These are phyloP conservation scores for Eunapius fragilis DNA, from an alignment of 37 sponge, comb jelly and placozoan species.

Conservation along the genomic window DNA sequence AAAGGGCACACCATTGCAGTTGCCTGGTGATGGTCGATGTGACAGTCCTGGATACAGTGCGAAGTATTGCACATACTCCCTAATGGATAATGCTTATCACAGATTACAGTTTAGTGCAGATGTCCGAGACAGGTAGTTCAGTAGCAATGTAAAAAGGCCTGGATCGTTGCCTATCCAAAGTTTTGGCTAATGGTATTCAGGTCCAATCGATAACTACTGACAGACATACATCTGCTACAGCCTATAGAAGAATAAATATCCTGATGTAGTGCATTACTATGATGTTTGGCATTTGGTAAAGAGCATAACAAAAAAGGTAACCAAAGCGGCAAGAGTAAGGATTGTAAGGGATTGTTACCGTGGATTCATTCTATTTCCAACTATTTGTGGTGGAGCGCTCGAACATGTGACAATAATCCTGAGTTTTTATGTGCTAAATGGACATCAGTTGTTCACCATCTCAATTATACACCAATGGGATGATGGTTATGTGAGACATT, in stretches of 20 bases:
- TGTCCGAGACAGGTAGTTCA: slow-evolving; percentile 27
- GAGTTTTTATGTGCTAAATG: slow-evolving; percentile 23
- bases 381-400: not conserved
- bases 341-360: not conserved
- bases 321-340: not conserved
- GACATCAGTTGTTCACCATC: slow-evolving; percentile 30
- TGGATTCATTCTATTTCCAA: not conserved
- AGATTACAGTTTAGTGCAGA: slow-evolving; percentile 19
- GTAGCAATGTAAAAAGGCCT: slow-evolving; percentile 41
- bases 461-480: not conserved
- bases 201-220: slow-evolving; percentile 9
- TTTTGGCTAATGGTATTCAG: not conserved
- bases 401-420: not conserved
- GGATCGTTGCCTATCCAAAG: slow-evolving; percentile 2
- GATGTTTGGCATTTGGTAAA: slow-evolving; percentile 55
- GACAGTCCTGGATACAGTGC: slow-evolving; percentile 6
- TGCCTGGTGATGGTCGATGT: slow-evolving; percentile 16
- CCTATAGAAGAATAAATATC: slow-evolving; percentile 13
- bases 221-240: not conserved
- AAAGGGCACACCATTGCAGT: not conserved
- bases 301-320: slow-evolving; percentile 3
- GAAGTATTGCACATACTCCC: slow-evolving; percentile 6
- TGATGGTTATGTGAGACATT: not conserved
- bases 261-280: slow-evolving; percentile 1
- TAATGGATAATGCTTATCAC: not conserved